phyloP scores from a whole-genome alignment of 2,113 vertebrate species.

The Xiphophorus couchianus region DNA sequence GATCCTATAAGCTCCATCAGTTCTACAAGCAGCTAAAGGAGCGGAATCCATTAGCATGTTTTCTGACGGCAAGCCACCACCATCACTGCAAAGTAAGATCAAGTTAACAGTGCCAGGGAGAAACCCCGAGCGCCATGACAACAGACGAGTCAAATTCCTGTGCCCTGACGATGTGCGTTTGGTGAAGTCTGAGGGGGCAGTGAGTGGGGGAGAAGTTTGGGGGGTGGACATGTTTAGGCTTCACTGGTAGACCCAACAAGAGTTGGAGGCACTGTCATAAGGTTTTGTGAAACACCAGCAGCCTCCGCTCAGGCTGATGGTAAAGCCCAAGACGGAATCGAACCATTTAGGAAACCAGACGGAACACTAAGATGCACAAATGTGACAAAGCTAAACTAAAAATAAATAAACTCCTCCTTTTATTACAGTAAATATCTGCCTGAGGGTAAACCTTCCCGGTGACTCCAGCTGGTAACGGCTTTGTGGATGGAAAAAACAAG shows the following conservation, averaged over 20 bases:
- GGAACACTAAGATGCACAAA: too few species aligned
- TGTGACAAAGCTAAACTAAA: too few species aligned
- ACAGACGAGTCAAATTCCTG: constrained; percentile 14
- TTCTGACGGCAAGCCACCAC: neutral
- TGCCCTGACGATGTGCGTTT: constrained; percentile 10
- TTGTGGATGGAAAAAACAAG: neutral
- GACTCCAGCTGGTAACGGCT: neutral
- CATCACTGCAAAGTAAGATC: neutral
- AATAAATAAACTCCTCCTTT: neutral
- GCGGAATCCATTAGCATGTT: neutral
- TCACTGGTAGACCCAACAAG: neutral
- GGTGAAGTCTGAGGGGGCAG: neutral
- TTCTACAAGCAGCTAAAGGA: constrained; percentile 1
- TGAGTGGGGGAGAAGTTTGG: neutral
- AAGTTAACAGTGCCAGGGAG: neutral
- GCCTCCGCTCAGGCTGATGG: neutral
- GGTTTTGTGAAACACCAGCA: neutral
- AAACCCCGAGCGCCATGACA: constrained; percentile 22
- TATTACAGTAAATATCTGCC: constrained; percentile 6
- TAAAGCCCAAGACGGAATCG: too few species aligned
- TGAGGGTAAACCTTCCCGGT: neutral
- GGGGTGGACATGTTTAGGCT: too few species aligned
- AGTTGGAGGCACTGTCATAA: neutral
- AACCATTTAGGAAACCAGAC: too few species aligned
- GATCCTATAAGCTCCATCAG: neutral